Conservation (phyloP, 2,888 invertebrate genomes). For the Lymantria dispar region DNA sequence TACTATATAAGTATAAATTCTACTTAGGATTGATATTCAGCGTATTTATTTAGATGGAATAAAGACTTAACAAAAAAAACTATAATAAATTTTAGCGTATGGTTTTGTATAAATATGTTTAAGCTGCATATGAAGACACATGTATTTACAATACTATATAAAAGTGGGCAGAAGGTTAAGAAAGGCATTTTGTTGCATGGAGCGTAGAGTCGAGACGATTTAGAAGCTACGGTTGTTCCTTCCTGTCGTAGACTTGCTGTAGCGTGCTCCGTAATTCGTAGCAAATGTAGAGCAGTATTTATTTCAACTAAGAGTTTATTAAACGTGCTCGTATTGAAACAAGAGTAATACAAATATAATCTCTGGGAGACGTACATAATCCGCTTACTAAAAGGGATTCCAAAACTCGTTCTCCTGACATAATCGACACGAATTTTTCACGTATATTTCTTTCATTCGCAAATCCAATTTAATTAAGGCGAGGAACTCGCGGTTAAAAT, state of each 20-base stretch:
- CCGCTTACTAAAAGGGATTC: conserved; percentile 67
- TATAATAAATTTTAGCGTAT: too few species aligned
- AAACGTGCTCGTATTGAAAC: conserved; percentile 35
- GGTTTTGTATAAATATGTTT: too few species aligned
- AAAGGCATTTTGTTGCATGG: conserved; percentile 13
- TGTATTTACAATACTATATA: too few species aligned
- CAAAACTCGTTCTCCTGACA: conserved; percentile 70
- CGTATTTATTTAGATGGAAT: too few species aligned
- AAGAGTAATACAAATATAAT: conserved; percentile 47
- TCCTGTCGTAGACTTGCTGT: conserved; percentile 47
- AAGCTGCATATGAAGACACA: too few species aligned
- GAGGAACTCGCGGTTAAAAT: conserved; percentile 81
- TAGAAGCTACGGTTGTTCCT: conserved; percentile 53
- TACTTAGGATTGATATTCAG: too few species aligned
- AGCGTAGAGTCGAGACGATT: conserved; percentile 30
- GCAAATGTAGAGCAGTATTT: conserved; percentile 7
- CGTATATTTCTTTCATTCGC: conserved; percentile 80
- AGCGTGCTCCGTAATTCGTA: not conserved
- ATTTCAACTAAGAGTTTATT: conserved; percentile 31
- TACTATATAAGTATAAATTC: too few species aligned
- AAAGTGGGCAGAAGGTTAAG: not conserved
- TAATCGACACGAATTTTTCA: conserved; percentile 80
- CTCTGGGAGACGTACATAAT: conserved; percentile 56
- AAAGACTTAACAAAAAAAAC: too few species aligned
- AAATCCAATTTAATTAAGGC: conserved; percentile 83